Evolutionary conservation across 1,140 invertebrate genomes (phyloP), one percentile per base, ranked within the genome.

Genomic region (Cotesia glomerata): DNA sequence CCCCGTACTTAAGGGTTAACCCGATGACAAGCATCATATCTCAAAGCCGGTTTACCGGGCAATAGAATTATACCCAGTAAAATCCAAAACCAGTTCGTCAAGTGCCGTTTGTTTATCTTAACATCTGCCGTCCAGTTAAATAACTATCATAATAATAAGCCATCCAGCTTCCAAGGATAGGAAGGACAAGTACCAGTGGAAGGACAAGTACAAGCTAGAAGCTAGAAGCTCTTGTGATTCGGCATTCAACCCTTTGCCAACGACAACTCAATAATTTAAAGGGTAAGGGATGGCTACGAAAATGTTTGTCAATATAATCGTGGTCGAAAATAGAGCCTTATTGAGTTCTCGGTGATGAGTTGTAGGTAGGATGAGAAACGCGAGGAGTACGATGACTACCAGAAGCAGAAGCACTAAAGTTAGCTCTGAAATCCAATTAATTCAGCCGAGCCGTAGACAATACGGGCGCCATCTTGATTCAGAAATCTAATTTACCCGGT

Each of bases 401-500:
- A 71, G 18, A 39, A 59, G 16, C 61, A 59, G 32, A 13, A 11
- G 72, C 56, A 74, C 77, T 71, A 79, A 82, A 82, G 80, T 82
- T 82, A 69, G 75, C 73, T 76, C 81, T 80, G 80, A 82, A 83
- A 83, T 82, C 81, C 81, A 83, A 83, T 83, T 83, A 83, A 83
- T 83, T 83, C 80, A 79, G 74, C 75, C 79, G 77, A 74, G 74
- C 61, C 77, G 81, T 78, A 82, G 81, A 83, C 81, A 82, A 83
- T 83, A 75, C 77, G 74, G 77, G 74, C 80, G 79, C 79, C 81
- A 83, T 83, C 81, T 82, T 81, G 81, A 83, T 83, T 83, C 78
- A 78, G 77, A 83, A 83, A 83, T 83, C 81, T 83, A 83, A 83
- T 83, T 83, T 83, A 82, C 76, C 80, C 77, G 80, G 77, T 83